These are phyloP conservation scores for Dendrocincla tyrannina DNA, from an alignment of 2,797 vertebrate species.

Conservation along the genomic window DNA sequence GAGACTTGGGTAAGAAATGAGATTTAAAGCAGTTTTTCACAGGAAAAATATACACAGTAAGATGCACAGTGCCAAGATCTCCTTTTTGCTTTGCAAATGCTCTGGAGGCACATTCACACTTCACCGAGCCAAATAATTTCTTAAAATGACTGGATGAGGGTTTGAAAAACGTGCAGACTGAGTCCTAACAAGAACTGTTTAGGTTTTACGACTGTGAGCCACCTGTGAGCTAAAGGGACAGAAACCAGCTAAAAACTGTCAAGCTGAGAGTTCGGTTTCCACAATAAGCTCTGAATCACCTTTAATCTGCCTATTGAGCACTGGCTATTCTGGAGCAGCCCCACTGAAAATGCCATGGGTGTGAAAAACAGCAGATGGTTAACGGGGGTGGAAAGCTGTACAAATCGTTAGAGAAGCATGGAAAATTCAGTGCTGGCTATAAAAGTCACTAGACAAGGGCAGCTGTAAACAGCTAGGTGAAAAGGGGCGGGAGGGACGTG, in stretches of 20 bases:
- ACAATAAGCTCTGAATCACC: not conserved
- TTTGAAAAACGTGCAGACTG: slow-evolving; percentile 42
- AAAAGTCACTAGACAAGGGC: not conserved
- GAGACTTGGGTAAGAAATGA: not conserved
- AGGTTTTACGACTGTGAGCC: slow-evolving; percentile 27
- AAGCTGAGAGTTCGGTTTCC: slow-evolving; percentile 7
- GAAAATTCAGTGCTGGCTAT: slow-evolving; percentile 27
- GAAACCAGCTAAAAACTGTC: not conserved
- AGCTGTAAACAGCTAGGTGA: not conserved
- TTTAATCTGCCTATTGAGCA: not conserved
- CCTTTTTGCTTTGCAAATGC: slow-evolving; percentile 12
- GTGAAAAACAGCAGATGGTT: slow-evolving; percentile 53
- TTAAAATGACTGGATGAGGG: slow-evolving; percentile 29
- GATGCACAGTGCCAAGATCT: slow-evolving; percentile 6
- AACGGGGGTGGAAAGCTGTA: slow-evolving; percentile 4
- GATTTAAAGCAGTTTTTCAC: not conserved
- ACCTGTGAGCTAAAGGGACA: slow-evolving; percentile 23
- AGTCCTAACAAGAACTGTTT: slow-evolving; percentile 13
- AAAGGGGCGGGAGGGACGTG: not conserved
- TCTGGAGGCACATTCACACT: slow-evolving; percentile 32
- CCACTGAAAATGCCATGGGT: not conserved
- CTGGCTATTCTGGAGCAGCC: not conserved
- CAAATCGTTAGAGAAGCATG: not conserved
- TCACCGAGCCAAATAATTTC: slow-evolving; percentile 34
- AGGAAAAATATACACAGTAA: slow-evolving; percentile 46